Evolutionary conservation across 2,888 invertebrate species (phyloP).

Genomic region (Tetranychus truncatus): DNA sequence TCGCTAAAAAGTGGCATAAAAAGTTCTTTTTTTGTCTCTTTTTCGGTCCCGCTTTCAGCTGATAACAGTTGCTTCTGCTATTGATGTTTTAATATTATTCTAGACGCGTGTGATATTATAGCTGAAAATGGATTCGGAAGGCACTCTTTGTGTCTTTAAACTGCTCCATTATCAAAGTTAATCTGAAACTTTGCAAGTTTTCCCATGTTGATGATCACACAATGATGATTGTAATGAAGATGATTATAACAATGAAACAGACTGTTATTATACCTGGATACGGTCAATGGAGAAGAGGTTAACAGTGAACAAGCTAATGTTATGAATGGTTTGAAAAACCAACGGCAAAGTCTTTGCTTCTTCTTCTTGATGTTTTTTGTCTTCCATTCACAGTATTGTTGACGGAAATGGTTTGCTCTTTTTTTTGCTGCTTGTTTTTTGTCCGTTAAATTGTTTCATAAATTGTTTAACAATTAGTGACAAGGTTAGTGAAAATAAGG

Average conservation of each 20-base stretch:
- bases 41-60: too few relatives aligned
- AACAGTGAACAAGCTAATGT: too few relatives aligned
- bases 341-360: too few relatives aligned
- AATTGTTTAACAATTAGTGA: neutral
- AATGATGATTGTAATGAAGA: too few relatives aligned
- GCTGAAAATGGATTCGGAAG: too few relatives aligned
- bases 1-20: neutral
- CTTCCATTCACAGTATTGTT: neutral
- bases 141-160: too few relatives aligned
- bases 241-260: too few relatives aligned
- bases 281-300: neutral
- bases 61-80: neutral
- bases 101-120: neutral
- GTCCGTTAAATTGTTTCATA: neutral
- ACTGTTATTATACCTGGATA: neutral
- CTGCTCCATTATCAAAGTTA: too few relatives aligned
- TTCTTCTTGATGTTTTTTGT: too few relatives aligned
- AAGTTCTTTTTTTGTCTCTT: too few relatives aligned
- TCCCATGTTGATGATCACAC: neutral
- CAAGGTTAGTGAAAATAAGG: neutral
- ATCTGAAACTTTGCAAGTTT: neutral
- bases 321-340: too few relatives aligned
- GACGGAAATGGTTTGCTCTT: neutral
- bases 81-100: neutral
- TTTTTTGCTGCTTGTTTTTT: neutral